These are phyloP conservation scores for Ommatoiulus sabulosus DNA, from an alignment of 2,888 invertebrate genomes.

Conservation along the genomic window DNA sequence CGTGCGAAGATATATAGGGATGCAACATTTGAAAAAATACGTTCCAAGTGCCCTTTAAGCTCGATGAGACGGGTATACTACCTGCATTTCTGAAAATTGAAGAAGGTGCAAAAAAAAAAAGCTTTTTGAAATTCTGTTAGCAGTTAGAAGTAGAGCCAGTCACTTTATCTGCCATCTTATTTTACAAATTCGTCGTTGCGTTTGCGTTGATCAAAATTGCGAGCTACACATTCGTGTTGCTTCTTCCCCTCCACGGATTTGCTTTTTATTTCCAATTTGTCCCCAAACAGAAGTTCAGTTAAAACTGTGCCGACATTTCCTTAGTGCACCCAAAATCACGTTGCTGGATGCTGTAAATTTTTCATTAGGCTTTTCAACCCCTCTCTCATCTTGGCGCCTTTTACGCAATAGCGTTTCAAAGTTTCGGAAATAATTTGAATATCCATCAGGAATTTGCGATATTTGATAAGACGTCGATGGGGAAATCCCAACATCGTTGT, in stretches of 20 bases:
- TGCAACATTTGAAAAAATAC: not conserved
- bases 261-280: constrained; percentile 47
- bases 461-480: not conserved
- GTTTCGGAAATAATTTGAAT: not conserved
- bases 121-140: constrained; percentile 45
- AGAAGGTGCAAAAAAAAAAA: not conserved
- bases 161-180: constrained; percentile 47
- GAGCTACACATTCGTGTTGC: constrained; percentile 38
- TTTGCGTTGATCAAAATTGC: constrained; percentile 19
- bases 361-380: not conserved
- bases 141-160: constrained; percentile 32
- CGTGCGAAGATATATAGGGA: not conserved
- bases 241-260: constrained; percentile 31
- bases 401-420: not conserved
- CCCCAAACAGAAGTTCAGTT: constrained; percentile 47
- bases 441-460: not conserved
- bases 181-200: constrained; percentile 7
- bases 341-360: constrained; percentile 29
- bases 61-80: not conserved
- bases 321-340: constrained; percentile 41
- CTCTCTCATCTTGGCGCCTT: not conserved
- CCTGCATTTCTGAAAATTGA: not conserved
- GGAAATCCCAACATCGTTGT: not conserved
- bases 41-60: not conserved
- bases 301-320: constrained; percentile 34